A percentile compares a stretch with the other conserved stretches of the same genome.
Evolutionary conservation across 1,140 invertebrate species (phyloP).

Genomic region (Atopsyche davidsoni): DNA sequence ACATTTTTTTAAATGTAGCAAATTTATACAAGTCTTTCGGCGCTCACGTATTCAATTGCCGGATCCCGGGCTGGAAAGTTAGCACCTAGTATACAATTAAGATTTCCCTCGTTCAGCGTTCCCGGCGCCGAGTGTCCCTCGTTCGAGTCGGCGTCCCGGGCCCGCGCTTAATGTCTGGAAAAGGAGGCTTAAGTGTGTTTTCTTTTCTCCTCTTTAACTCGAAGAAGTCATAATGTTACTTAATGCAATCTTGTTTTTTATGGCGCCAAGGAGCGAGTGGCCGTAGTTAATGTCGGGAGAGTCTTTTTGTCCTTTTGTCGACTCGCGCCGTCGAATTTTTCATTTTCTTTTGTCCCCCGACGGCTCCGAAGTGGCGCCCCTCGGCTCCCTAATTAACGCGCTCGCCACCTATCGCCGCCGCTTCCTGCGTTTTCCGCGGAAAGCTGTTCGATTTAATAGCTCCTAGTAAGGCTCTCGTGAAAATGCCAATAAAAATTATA

Average conservation of each 20-base stretch:
- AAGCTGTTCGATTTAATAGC: too few species aligned
- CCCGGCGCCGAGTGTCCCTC: neutral
- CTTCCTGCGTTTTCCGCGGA: constrained; percentile 10
- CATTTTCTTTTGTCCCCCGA: constrained; percentile 15
- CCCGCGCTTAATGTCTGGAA: neutral
- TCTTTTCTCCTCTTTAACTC: constrained; percentile 1
- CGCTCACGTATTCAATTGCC: too few species aligned
- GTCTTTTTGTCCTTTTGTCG: constrained; percentile 12
- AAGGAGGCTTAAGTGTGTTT: neutral
- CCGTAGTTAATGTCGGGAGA: neutral
- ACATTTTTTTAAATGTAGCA: too few species aligned
- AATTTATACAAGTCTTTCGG: too few species aligned
- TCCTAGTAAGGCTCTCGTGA: too few species aligned
- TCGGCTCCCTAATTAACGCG: too few species aligned
- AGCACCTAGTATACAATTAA: too few species aligned
- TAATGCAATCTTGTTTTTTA: constrained; percentile 9
- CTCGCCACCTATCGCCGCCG: too few species aligned
- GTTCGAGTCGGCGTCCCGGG: neutral
- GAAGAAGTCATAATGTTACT: neutral
- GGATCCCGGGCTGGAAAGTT: too few species aligned
- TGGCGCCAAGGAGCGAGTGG: neutral
- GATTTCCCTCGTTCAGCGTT: too few species aligned
- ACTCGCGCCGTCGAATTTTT: constrained; percentile 19
- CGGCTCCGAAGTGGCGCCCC: too few species aligned
- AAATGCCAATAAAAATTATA: too few species aligned